Percentiles rank a stretch among this genome's conserved stretches.
These are phyloP conservation scores for Conus canariensis DNA, from an alignment of 2,888 invertebrate genomes.

Conservation along the genomic window DNA sequence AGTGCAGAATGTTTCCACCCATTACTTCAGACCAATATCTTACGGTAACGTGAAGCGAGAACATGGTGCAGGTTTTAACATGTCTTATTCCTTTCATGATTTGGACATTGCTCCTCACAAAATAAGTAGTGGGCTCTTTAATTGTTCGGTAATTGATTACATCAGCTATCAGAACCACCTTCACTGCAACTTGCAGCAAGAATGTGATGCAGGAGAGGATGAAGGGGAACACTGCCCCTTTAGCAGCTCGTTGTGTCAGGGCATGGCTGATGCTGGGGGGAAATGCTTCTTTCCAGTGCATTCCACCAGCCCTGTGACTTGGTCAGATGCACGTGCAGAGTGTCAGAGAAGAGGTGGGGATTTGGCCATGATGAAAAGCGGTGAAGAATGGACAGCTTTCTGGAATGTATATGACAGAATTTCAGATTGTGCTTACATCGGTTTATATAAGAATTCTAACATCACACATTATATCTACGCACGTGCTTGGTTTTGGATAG, in stretches of 20 bases:
- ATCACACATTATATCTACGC: background rate
- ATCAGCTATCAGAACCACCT: background rate
- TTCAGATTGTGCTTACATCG: background rate
- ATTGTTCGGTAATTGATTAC: background rate
- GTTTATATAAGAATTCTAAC: background rate
- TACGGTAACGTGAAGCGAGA: too few species aligned
- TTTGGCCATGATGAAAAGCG: constrained; percentile 27
- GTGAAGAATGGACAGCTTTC: background rate
- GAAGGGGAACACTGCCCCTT: background rate
- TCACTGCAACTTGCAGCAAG: background rate
- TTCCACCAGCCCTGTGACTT: background rate
- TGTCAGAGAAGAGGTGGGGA: constrained; percentile 1
- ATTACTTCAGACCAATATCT: too few species aligned
- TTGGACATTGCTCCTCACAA: background rate
- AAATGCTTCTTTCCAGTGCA: background rate
- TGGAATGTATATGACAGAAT: background rate
- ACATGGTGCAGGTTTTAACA: background rate
- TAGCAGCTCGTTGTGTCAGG: background rate
- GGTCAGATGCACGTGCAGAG: background rate
- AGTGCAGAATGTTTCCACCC: too few species aligned
- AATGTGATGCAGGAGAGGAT: constrained; percentile 6
- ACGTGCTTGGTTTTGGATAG: background rate
- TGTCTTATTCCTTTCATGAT: background rate
- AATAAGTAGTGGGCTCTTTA: background rate
- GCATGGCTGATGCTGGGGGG: background rate